Evolutionary conservation across 2,888 invertebrate species (phyloP), one percentile per base, ranked within the genome.

Genomic region (Scelioninae gen. 1): DNA sequence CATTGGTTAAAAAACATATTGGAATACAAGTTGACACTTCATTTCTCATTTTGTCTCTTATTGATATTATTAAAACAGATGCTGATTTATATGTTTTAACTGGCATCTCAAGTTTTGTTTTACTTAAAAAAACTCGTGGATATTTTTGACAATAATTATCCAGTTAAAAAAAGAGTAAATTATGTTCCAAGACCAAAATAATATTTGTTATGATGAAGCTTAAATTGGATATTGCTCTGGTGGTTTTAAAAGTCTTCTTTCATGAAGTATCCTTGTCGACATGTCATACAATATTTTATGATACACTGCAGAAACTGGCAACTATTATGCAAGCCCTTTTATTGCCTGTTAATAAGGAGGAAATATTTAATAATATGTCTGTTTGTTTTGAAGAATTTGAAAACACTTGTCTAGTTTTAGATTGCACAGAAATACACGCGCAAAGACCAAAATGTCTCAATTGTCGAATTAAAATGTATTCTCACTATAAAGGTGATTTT

Each of bases 121-220:
- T 51, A 53, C n/a, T 49, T 60, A 23, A 11, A 62, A 0, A 72
- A 13, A 43, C 49, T 72, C 23, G 68, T 55, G 3, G 15, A 55
- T 31, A 68, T 68, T 45, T 53, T 68, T 53, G 15, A 68, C 32
- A 16, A 34, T 10, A 58, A 29, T 34, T 45, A 45, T 49, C 60
- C 58, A 15, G 11, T 9, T 34, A 65, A 49, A 11, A 49, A 29
- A 65, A 16, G 15, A 29, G 34, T 3, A 32, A 34, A 65, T 38
- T 65, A 16, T 34, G n/a, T 16, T 49, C 63, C 5, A 49, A 4
- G 38, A 13, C 32, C 15, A 13, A 65, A 65, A 65, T 65, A n/a
- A 34, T 65, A 4, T 65, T 65, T 32, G 49, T 49, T 5, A 43
- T 72, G 51, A 62, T 72, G 62, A 65, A 72, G 51, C n/a, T 49